Conservation (phyloP, 92 coral and sea anemone genomes). For the Phenganax stokvisi region DNA sequence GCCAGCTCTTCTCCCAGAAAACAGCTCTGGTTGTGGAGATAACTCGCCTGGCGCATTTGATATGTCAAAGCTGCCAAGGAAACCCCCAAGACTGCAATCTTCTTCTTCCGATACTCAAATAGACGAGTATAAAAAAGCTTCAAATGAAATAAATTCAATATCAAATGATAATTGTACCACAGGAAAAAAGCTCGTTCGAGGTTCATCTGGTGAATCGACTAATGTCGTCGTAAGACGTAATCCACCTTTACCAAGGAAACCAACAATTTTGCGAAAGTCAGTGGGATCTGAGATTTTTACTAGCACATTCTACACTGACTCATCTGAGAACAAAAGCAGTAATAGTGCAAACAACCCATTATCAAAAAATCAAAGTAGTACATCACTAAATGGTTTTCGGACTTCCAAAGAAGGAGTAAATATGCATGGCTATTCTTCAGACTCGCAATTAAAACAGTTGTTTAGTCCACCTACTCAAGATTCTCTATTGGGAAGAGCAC, state of each 20-base stretch:
- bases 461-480: neutral
- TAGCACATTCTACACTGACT: neutral
- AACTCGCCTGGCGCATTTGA: neutral
- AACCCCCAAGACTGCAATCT: neutral
- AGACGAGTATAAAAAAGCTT: neutral
- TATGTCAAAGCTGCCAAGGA: slow-evolving; percentile 16
- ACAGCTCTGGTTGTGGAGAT: neutral
- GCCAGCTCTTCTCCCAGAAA: neutral
- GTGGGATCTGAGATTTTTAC: neutral
- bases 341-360: neutral
- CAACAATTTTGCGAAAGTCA: slow-evolving; percentile 12
- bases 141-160: neutral
- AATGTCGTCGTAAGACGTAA: neutral
- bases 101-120: slow-evolving; percentile 17
- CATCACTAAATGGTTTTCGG: neutral
- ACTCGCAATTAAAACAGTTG: no score
- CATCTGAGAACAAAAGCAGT: neutral
- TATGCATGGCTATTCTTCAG: neutral
- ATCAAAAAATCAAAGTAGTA: neutral
- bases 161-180: no score
- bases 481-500: neutral
- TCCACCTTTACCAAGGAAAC: slow-evolving; percentile 33
- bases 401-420: neutral
- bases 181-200: no score
- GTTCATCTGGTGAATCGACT: neutral